Percentiles rank a stretch among this genome's conserved stretches.
Evolutionary conservation across 2,888 invertebrate genomes (phyloP).

Genomic region (Agrochola litura): DNA sequence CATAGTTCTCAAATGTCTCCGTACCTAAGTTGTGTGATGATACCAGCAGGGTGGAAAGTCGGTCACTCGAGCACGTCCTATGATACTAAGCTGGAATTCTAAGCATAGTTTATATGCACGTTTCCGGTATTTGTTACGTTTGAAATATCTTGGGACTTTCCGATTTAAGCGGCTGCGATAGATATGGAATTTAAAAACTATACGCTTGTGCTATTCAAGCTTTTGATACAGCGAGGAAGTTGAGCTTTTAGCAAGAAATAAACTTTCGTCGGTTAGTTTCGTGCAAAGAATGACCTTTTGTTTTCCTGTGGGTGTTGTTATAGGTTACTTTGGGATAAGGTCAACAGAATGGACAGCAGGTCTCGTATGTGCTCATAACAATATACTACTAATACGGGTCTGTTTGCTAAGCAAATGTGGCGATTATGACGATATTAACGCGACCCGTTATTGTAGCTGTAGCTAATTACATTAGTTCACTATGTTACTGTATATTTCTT

Average conservation of each 20-base stretch:
- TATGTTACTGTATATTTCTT: background rate
- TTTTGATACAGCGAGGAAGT: constrained; percentile 16
- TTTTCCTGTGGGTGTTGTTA: constrained; percentile 16
- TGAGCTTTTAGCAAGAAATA: constrained; percentile 18
- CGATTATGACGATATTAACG: constrained; percentile 19
- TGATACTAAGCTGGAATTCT: constrained; percentile 69
- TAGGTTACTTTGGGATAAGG: constrained; percentile 37
- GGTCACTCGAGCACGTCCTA: constrained; percentile 75
- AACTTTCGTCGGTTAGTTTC: constrained; percentile 21
- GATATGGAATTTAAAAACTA: constrained; percentile 57
- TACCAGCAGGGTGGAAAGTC: constrained; percentile 69
- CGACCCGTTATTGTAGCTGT: constrained; percentile 2
- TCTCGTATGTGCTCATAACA: constrained; percentile 37
- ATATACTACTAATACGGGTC: constrained; percentile 10
- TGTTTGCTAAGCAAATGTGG: constrained; percentile 11
- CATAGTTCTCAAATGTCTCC: constrained; percentile 73
- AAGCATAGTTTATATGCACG: constrained; percentile 69
- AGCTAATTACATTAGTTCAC: background rate
- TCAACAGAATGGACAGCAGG: constrained; percentile 20
- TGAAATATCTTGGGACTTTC: constrained; percentile 60
- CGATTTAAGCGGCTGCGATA: constrained; percentile 48
- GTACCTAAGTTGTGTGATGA: constrained; percentile 68
- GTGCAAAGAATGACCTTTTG: constrained; percentile 26
- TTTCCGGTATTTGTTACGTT: constrained; percentile 68
- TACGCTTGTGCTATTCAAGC: constrained; percentile 11